Conservation (phyloP, 1,140 invertebrate genomes). For the Cephus cinctus region DNA sequence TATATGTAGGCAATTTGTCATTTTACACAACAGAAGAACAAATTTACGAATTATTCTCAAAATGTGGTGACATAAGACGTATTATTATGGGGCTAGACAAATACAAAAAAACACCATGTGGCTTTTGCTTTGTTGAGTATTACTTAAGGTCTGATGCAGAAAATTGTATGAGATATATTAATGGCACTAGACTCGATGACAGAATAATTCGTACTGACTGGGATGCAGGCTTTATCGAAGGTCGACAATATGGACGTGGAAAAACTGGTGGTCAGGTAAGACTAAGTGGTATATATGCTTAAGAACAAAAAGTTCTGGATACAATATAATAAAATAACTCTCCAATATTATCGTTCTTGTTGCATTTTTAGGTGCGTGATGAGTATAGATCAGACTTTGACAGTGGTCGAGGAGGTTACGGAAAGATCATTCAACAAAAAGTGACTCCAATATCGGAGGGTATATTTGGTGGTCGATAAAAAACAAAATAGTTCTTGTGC, state of each 20-base stretch:
- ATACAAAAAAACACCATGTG: conserved; percentile 98
- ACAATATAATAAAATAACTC: neutral
- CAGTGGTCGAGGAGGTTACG: conserved; percentile 93
- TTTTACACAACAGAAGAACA: conserved; percentile 99
- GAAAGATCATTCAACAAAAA: conserved; percentile 89
- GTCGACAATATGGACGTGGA: conserved; percentile 96
- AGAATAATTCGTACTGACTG: conserved; percentile 97
- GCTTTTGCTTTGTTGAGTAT: conserved; percentile 99
- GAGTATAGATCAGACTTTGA: conserved; percentile 98
- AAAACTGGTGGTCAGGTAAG: conserved; percentile 96
- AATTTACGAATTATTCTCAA: conserved; percentile 95
- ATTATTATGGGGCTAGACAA: conserved; percentile 99
- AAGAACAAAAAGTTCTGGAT: neutral
- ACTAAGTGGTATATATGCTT: conserved; percentile 11
- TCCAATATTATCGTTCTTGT: no score
- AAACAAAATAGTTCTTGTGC: neutral
- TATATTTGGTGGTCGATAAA: conserved; percentile 30
- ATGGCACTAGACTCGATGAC: conserved; percentile 96
- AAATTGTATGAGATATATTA: conserved; percentile 93
- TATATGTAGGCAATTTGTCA: conserved; percentile 98
- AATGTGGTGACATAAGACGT: conserved; percentile 93
- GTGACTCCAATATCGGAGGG: conserved; percentile 50
- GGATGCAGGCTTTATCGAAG: conserved; percentile 99
- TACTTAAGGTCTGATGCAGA: conserved; percentile 88
- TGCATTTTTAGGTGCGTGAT: conserved; percentile 91